A percentile compares a stretch with the other conserved stretches of the same genome.
Conservation (phyloP, 2,888 invertebrate species). For the Aplocera efformata region DNA sequence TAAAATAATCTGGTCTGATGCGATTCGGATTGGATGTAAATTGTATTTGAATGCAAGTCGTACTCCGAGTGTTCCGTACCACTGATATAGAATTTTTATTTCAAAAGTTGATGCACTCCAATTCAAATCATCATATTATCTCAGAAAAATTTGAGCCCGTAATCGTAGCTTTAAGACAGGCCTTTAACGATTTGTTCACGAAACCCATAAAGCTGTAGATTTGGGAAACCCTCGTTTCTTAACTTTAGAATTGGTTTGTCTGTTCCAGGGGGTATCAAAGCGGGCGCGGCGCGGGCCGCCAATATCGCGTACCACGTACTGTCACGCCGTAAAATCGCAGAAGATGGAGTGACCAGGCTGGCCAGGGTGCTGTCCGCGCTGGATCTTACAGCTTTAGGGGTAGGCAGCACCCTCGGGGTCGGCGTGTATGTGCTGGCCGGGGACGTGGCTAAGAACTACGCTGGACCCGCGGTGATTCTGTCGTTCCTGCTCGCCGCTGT, state of each 20-base stretch:
- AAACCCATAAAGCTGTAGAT: background rate
- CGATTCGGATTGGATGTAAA: too few relatives aligned
- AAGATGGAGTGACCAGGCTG: conserved; percentile 73
- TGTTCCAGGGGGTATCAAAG: conserved; percentile 60
- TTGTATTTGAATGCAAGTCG: too few relatives aligned
- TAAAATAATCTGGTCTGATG: too few relatives aligned
- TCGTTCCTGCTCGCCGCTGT: conserved; percentile 94
- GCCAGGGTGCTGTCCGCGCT: conserved; percentile 88
- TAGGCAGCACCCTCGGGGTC: conserved; percentile 92
- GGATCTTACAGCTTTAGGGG: conserved; percentile 91
- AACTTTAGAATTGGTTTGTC: background rate
- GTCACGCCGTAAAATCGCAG: conserved; percentile 69
- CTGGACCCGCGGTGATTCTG: conserved; percentile 92
- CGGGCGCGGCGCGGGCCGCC: conserved; percentile 55
- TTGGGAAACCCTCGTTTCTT: too few relatives aligned
- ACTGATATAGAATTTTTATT: too few relatives aligned
- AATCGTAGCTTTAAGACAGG: too few relatives aligned
- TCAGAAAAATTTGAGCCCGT: too few relatives aligned
- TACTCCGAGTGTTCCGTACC: too few relatives aligned
- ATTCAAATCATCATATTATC: too few relatives aligned
- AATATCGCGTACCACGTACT: conserved; percentile 59
- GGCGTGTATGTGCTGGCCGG: conserved; percentile 95
- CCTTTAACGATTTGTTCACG: too few relatives aligned
- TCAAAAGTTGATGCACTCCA: too few relatives aligned
- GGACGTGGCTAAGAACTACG: conserved; percentile 87